Conservation (phyloP, 2,888 invertebrate species). For the Heliconius hortense region DNA sequence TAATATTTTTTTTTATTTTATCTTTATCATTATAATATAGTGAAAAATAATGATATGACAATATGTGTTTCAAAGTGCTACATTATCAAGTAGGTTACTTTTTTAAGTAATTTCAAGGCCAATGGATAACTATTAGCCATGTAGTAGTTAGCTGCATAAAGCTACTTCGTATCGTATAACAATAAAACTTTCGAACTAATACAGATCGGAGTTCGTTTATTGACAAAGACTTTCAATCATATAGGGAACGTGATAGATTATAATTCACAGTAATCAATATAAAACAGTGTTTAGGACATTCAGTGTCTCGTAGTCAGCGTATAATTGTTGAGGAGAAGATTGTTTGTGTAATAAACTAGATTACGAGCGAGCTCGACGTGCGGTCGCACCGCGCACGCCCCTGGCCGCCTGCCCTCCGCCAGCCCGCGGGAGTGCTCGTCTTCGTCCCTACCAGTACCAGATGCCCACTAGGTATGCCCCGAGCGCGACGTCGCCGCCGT, state of each 20-base stretch:
- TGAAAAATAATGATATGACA: not conserved
- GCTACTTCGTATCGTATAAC: conserved; percentile 48
- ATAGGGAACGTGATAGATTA: conserved; percentile 48
- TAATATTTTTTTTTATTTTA: not conserved
- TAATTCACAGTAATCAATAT: conserved; percentile 53
- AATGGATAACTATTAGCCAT: conserved; percentile 53
- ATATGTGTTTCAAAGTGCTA: not conserved
- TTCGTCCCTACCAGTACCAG: conserved; percentile 65
- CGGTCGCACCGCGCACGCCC: conserved; percentile 72
- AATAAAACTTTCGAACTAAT: conserved; percentile 63
- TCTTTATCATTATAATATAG: conserved; percentile 1
- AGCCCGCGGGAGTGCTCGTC: conserved; percentile 76
- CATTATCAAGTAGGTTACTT: conserved; percentile 52
- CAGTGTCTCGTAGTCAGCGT: conserved; percentile 54
- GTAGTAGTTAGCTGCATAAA: conserved; percentile 41
- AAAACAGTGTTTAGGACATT: conserved; percentile 54
- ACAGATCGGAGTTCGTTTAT: conserved; percentile 52
- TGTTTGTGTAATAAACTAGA: conserved; percentile 71
- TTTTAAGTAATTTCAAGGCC: conserved; percentile 61
- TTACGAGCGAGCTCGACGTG: conserved; percentile 69
- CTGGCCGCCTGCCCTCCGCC: conserved; percentile 64
- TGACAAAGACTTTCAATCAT: conserved; percentile 58
- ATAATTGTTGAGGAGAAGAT: conserved; percentile 67
- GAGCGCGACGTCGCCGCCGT: conserved; percentile 56
- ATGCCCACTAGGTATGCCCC: conserved; percentile 63